Percentiles rank a stretch among this genome's conserved stretches.
Evolutionary conservation across 2,797 vertebrate species (phyloP).

Genomic region (Ctenosaura bakeri): DNA sequence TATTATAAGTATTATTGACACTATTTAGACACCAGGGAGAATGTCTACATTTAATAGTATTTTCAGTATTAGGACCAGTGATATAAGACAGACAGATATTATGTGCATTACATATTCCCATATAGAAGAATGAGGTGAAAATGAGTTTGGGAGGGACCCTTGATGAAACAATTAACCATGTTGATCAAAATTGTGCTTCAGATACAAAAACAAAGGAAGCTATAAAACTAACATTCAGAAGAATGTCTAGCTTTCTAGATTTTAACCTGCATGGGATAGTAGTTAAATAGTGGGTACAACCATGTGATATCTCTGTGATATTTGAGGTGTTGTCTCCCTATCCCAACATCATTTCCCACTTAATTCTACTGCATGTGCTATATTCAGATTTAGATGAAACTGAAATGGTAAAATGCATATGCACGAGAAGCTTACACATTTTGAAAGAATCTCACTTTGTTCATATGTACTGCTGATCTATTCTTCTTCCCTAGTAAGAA

Average conservation of each 20-base stretch:
- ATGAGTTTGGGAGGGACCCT: too few relatives aligned
- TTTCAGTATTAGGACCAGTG: too few relatives aligned
- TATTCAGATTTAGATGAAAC: background rate
- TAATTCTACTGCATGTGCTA: background rate
- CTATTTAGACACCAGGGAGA: too few relatives aligned
- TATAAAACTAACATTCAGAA: background rate
- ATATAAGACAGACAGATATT: too few relatives aligned
- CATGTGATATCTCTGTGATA: background rate
- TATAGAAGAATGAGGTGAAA: too few relatives aligned
- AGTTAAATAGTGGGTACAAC: background rate
- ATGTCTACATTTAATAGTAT: too few relatives aligned
- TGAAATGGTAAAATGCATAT: background rate
- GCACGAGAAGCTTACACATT: constrained; percentile 15
- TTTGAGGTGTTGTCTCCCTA: too few relatives aligned
- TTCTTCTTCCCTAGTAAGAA: constrained; percentile 52
- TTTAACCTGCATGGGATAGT: background rate
- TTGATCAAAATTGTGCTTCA: background rate
- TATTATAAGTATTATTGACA: too few relatives aligned
- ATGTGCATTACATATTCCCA: too few relatives aligned
- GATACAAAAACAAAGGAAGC: background rate
- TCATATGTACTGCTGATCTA: background rate
- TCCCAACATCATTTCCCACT: background rate
- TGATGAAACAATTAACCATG: too few relatives aligned
- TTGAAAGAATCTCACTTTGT: background rate
- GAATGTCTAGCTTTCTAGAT: background rate